A percentile compares a stretch with the other conserved stretches of the same genome.
Evolutionary conservation across 2,888 invertebrate species (phyloP).

Genomic region (Drosophila cracens): DNA sequence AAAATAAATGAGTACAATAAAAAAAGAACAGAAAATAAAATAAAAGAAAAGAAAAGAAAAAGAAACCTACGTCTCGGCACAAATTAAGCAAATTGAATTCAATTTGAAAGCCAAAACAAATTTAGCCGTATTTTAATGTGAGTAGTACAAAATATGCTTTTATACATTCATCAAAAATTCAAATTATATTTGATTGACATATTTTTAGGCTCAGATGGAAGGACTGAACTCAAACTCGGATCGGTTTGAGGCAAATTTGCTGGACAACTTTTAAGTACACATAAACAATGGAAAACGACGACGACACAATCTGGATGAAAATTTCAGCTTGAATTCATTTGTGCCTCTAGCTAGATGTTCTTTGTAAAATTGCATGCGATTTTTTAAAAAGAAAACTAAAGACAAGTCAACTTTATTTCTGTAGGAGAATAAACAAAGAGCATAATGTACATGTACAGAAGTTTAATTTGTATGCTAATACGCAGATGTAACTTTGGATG

Average conservation of each 20-base stretch:
- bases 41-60: no score
- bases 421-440: background rate
- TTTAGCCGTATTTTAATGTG: background rate
- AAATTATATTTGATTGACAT: background rate
- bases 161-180: background rate
- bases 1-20: constrained; percentile 26
- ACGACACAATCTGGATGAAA: background rate
- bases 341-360: background rate
- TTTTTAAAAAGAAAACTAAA: background rate
- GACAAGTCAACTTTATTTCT: background rate
- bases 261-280: background rate
- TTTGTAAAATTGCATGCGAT: background rate
- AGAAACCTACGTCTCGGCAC: background rate
- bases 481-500: background rate
- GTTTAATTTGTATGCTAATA: background rate
- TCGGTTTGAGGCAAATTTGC: background rate
- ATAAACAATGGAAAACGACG: background rate
- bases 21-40: background rate
- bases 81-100: background rate
- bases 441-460: background rate
- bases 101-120: constrained; percentile 1
- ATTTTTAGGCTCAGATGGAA: background rate
- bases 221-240: background rate
- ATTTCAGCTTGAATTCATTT: background rate
- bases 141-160: background rate